These are phyloP conservation scores for Syngnathus acus DNA, from an alignment of 2,797 vertebrate genomes.

Conservation along the genomic window DNA sequence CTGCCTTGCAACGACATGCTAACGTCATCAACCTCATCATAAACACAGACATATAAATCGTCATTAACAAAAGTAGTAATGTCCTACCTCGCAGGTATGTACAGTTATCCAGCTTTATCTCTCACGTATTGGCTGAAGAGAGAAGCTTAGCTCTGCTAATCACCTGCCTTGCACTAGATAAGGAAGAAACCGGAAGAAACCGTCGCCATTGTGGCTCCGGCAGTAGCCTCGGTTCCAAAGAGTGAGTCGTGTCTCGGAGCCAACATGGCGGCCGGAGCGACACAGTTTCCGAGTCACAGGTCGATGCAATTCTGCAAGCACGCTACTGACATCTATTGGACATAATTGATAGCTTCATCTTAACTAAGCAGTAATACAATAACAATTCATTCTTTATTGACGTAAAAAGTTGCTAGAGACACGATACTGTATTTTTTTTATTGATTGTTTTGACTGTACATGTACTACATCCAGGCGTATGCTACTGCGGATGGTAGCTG, in stretches of 20 bases:
- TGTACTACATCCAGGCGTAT: neutral
- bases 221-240: neutral
- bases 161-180: constrained; percentile 55
- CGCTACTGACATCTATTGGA: constrained; percentile 42
- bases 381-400: neutral
- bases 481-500: neutral
- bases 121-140: constrained; percentile 26
- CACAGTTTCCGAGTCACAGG: constrained; percentile 22
- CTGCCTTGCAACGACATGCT: constrained; percentile 37
- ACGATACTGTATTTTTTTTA: neutral
- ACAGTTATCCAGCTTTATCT: constrained; percentile 28
- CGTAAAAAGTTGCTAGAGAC: neutral
- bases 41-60: constrained; percentile 3
- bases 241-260: constrained; percentile 13
- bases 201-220: constrained; percentile 48
- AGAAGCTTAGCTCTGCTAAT: constrained; percentile 56
- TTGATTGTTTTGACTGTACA: neutral
- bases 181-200: constrained; percentile 39
- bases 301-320: neutral
- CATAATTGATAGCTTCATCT: neutral
- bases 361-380: neutral
- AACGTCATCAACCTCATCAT: neutral
- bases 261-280: constrained; percentile 33
- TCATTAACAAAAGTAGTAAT: neutral
- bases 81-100: constrained; percentile 32